phyloP scores from a whole-genome alignment of 2,888 invertebrate genomes.

The Ctenicera cuprea region DNA sequence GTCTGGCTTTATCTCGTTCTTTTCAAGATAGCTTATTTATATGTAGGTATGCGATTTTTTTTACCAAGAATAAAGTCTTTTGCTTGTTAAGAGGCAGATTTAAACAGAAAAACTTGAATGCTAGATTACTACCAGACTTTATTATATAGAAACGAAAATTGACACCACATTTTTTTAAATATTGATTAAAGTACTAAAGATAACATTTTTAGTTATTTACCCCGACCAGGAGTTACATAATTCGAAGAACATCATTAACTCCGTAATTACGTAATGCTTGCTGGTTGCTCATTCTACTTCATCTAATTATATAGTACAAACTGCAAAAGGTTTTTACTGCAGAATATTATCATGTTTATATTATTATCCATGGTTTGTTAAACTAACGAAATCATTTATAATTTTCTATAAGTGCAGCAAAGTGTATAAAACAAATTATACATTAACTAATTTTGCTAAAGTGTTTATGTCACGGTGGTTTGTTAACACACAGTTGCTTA shows the following conservation, averaged over 20 bases:
- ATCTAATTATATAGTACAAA: constrained; percentile 3
- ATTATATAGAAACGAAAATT: background rate
- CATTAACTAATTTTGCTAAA: background rate
- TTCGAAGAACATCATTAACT: constrained; percentile 4
- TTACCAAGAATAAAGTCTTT: background rate
- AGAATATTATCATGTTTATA: constrained; percentile 5
- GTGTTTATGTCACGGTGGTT: background rate
- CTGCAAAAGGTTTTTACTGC: constrained; percentile 4
- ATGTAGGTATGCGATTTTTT: constrained; percentile 28
- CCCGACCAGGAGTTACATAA: background rate
- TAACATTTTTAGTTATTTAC: background rate
- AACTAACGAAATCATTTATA: constrained; percentile 3
- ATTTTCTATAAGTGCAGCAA: background rate
- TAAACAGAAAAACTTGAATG: background rate
- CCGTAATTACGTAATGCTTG: constrained; percentile 3
- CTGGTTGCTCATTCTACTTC: constrained; percentile 12
- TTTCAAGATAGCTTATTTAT: constrained; percentile 39
- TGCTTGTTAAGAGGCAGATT: background rate
- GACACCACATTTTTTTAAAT: constrained; percentile 1
- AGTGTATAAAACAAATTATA: background rate
- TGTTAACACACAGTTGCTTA: background rate
- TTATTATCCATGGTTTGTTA: constrained; percentile 22
- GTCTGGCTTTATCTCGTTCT: constrained; percentile 30
- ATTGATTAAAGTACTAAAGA: background rate
- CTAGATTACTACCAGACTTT: background rate